Conservation (phyloP, 1,140 invertebrate genomes). For the Ylistrum balloti region DNA sequence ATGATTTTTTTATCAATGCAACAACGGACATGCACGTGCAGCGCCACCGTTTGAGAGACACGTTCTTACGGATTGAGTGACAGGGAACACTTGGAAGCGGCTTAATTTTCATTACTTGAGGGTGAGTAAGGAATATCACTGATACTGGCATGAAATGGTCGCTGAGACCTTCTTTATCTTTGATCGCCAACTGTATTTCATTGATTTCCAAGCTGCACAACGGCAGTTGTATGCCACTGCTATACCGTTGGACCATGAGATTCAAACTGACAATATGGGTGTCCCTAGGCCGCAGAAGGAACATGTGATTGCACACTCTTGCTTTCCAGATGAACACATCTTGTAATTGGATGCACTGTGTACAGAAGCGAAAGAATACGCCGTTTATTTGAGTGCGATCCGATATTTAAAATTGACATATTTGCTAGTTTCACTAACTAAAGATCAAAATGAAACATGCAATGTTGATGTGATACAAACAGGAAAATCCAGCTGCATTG, state of each 20-base stretch:
- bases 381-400: too few species aligned
- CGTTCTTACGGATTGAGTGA: background rate
- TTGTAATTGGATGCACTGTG: too few species aligned
- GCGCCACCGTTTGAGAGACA: background rate
- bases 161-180: background rate
- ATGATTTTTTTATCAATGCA: background rate
- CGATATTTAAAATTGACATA: too few species aligned
- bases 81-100: background rate
- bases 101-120: background rate
- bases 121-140: background rate
- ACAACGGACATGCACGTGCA: background rate
- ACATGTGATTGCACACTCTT: background rate
- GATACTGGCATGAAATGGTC: background rate
- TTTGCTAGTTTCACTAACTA: too few species aligned
- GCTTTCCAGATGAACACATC: too few species aligned
- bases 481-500: too few species aligned
- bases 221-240: background rate
- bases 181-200: background rate
- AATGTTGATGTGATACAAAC: too few species aligned
- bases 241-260: background rate
- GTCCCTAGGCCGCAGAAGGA: background rate
- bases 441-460: too few species aligned
- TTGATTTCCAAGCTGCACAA: background rate
- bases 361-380: too few species aligned
- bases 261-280: background rate